These are phyloP conservation scores for Carlito syrichta DNA, from an alignment of 2,113 vertebrate genomes.

Conservation along the genomic window DNA sequence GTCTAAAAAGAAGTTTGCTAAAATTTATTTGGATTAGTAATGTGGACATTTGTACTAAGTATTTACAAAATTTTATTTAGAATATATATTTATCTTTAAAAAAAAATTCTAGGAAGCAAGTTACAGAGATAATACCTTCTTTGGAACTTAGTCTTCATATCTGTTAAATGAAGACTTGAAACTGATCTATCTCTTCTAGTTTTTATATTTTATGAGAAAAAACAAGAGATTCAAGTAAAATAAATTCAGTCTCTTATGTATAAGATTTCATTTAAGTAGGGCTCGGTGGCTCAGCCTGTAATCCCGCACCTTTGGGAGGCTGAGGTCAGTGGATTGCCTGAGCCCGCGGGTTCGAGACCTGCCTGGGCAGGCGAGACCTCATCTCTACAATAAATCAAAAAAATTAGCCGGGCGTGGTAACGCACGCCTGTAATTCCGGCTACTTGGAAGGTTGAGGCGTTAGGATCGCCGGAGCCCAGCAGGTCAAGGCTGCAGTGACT, in stretches of 20 bases:
- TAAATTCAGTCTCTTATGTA: not conserved
- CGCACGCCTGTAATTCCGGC: too few species aligned
- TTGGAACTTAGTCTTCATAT: not conserved
- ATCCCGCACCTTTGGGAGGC: too few species aligned
- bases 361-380: too few species aligned
- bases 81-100: too few species aligned
- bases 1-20: constrained; percentile 36
- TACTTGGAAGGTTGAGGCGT: too few species aligned
- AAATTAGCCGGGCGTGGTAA: too few species aligned
- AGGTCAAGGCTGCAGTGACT: too few species aligned
- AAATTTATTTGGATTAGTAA: not conserved
- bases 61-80: constrained; percentile 29
- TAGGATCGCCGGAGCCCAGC: too few species aligned
- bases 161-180: not conserved
- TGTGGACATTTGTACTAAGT: not conserved
- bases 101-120: not conserved
- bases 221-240: not conserved
- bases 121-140: not conserved
- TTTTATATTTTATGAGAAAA: not conserved
- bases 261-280: not conserved
- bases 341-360: too few species aligned
- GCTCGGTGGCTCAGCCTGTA: too few species aligned
- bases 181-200: not conserved
- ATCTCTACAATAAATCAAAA: too few species aligned
- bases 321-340: too few species aligned